A percentile compares a stretch with the other conserved stretches of the same genome.
Evolutionary conservation across 2,888 invertebrate genomes (phyloP).

Genomic region (Acleris cristana): DNA sequence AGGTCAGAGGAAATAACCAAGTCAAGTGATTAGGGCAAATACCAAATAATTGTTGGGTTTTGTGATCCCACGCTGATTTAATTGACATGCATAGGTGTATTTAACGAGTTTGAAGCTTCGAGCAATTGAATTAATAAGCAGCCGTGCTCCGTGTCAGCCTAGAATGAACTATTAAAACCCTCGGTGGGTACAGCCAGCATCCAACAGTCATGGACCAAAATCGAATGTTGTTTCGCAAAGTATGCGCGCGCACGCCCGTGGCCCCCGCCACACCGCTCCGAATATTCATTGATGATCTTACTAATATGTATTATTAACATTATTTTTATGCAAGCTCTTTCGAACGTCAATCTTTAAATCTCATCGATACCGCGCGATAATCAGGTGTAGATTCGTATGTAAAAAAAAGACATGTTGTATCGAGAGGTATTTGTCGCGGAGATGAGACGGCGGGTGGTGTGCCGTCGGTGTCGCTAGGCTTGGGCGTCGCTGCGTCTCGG

Average conservation of each 20-base stretch:
- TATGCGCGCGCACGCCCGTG: constrained; percentile 76
- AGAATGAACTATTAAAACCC: constrained; percentile 81
- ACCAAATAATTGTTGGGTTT: neutral
- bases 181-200: constrained; percentile 78
- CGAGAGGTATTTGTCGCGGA: constrained; percentile 38
- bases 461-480: constrained; percentile 71
- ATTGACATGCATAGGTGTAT: constrained; percentile 6
- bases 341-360: constrained; percentile 20
- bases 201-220: constrained; percentile 84
- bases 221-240: constrained; percentile 80
- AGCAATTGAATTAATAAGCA: constrained; percentile 53
- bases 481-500: constrained; percentile 83
- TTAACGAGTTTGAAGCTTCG: constrained; percentile 6
- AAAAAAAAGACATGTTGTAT: constrained; percentile 2
- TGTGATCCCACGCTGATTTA: neutral
- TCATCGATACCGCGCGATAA: constrained; percentile 35
- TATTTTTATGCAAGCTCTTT: constrained; percentile 54
- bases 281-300: constrained; percentile 81
- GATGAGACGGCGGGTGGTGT: constrained; percentile 66
- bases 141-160: constrained; percentile 62
- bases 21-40: neutral
- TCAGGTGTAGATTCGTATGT: neutral
- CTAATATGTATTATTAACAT: constrained; percentile 70
- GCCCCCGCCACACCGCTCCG: constrained; percentile 67
- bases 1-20: neutral